Evolutionary conservation across 2,888 invertebrate species (phyloP).

Genomic region (Pandemis corylana): DNA sequence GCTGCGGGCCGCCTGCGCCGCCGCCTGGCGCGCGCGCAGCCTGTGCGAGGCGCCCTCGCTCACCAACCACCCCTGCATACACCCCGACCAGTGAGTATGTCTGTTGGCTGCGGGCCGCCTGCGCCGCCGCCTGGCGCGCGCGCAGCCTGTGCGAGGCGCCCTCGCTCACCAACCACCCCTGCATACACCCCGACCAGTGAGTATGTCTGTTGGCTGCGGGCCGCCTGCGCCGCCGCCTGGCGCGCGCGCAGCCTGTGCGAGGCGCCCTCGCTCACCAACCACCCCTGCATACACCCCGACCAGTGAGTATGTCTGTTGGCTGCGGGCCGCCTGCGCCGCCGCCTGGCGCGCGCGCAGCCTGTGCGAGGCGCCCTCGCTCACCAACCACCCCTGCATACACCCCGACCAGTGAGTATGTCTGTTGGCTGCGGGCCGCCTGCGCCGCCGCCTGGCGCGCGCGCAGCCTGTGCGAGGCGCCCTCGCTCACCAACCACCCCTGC

Average conservation of each 20-base stretch:
- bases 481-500: slow-evolving; percentile 94
- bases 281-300: slow-evolving; percentile 91
- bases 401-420: slow-evolving; percentile 67
- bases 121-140: slow-evolving; percentile 91
- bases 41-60: slow-evolving; percentile 95
- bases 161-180: slow-evolving; percentile 93
- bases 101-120: slow-evolving; percentile 88
- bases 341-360: slow-evolving; percentile 94
- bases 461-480: slow-evolving; percentile 94
- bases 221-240: slow-evolving; percentile 93
- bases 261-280: slow-evolving; percentile 92
- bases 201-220: slow-evolving; percentile 82
- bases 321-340: slow-evolving; percentile 91
- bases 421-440: slow-evolving; percentile 90
- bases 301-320: slow-evolving; percentile 56
- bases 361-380: slow-evolving; percentile 95
- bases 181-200: slow-evolving; percentile 86
- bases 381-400: slow-evolving; percentile 92
- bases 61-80: slow-evolving; percentile 92
- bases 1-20: slow-evolving; percentile 90
- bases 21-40: slow-evolving; percentile 93
- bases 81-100: slow-evolving; percentile 75
- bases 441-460: slow-evolving; percentile 92
- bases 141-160: slow-evolving; percentile 95
- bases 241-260: slow-evolving; percentile 95